Conservation (phyloP, 2,113 vertebrate genomes). For the Sceloporus undulatus region DNA sequence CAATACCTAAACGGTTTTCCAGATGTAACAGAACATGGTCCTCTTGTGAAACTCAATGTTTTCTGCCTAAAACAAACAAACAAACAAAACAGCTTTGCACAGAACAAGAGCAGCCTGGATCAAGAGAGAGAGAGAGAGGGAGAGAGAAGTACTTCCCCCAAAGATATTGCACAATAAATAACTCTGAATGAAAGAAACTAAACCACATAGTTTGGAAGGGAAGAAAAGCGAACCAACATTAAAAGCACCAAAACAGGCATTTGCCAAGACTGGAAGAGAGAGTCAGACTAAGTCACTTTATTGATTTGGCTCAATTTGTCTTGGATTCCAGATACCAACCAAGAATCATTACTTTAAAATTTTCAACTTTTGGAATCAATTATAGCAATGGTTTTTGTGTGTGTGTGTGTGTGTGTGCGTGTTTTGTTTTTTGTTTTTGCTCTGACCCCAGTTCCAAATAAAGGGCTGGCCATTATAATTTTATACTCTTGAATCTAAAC, state of each 20-base stretch:
- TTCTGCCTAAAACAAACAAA: too few relatives aligned
- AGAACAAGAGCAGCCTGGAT: too few relatives aligned
- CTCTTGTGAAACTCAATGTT: too few relatives aligned
- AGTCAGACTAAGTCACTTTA: slow-evolving; percentile 9
- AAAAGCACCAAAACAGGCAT: background rate
- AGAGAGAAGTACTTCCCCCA: too few relatives aligned
- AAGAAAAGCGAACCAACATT: background rate
- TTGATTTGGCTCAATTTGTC: slow-evolving; percentile 28
- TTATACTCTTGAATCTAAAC: slow-evolving; percentile 9
- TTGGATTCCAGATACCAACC: slow-evolving; percentile 10
- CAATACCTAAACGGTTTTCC: too few relatives aligned
- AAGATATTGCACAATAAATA: too few relatives aligned
- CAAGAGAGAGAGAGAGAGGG: too few relatives aligned
- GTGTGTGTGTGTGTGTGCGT: too few relatives aligned
- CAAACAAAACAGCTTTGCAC: too few relatives aligned
- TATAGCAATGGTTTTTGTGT: slow-evolving; percentile 3
- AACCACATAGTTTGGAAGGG: slow-evolving; percentile 10
- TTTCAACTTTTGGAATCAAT: background rate
- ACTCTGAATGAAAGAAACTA: background rate
- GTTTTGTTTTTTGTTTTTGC: background rate
- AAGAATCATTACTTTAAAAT: slow-evolving; percentile 12
- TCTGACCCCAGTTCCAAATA: background rate
- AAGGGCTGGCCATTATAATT: background rate
- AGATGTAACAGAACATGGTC: too few relatives aligned
- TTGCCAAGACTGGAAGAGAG: slow-evolving; percentile 24